phyloP scores from a whole-genome alignment of 2,113 vertebrate genomes.

The Sarotherodon lohbergeri region DNA sequence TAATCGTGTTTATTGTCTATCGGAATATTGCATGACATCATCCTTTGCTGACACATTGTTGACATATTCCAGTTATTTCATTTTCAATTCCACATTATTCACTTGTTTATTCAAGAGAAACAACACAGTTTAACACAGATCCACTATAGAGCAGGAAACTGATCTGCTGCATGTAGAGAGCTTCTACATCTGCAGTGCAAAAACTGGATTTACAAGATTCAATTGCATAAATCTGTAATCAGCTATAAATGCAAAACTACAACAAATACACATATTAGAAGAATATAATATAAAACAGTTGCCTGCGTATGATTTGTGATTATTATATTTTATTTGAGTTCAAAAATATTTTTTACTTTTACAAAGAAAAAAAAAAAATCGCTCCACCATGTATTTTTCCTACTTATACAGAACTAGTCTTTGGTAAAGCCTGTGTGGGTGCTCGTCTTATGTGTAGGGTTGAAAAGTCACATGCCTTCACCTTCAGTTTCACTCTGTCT shows the following conservation, averaged over 20 bases:
- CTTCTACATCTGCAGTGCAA: not conserved
- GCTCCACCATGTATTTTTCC: not conserved
- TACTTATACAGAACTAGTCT: not conserved
- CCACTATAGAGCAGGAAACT: not conserved
- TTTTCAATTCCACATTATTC: not conserved
- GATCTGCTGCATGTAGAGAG: not conserved
- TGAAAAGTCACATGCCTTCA: not conserved
- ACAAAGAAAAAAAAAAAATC: not conserved
- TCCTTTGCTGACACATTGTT: not conserved
- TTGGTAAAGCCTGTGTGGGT: not conserved
- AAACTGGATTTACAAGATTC: no score
- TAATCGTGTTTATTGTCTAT: not conserved
- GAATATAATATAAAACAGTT: not conserved
- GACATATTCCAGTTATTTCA: not conserved
- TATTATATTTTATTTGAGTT: not conserved
- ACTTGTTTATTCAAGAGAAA: not conserved
- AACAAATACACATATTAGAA: not conserved
- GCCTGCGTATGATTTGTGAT: not conserved
- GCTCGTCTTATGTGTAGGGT: not conserved
- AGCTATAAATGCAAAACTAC: not conserved
- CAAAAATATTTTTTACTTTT: not conserved
- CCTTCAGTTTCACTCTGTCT: not conserved
- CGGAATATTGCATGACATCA: not conserved
- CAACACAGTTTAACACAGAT: accelerated
- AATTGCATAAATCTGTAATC: no score